Percentiles rank a stretch among this genome's conserved stretches.
These are phyloP conservation scores for Tricholaema leucomelas DNA, from an alignment of 2,113 vertebrate genomes.

Conservation along the genomic window DNA sequence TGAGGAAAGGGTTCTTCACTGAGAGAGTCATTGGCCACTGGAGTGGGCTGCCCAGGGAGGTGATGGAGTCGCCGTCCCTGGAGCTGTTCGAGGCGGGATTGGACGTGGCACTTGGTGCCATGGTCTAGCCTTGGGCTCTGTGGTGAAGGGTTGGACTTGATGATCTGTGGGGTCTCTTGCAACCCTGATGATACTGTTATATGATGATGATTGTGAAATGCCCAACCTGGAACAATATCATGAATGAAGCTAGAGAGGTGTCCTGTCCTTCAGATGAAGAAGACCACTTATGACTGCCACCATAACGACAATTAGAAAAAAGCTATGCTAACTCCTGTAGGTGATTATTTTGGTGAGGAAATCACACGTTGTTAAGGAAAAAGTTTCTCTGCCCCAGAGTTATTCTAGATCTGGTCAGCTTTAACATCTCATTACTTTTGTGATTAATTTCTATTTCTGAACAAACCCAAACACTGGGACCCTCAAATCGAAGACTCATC, in stretches of 20 bases:
- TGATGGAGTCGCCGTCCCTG: too few relatives aligned
- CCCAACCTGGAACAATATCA: neutral
- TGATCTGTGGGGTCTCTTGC: too few relatives aligned
- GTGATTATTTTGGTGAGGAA: neutral
- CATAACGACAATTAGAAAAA: neutral
- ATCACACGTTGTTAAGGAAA: neutral
- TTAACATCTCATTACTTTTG: neutral
- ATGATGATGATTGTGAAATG: too few relatives aligned
- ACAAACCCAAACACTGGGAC: neutral
- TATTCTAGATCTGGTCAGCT: neutral
- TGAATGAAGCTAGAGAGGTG: rapidly evolving
- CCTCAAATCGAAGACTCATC: neutral
- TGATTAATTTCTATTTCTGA: neutral
- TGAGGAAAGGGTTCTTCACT: too few relatives aligned
- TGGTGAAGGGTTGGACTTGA: too few relatives aligned
- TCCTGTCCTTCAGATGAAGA: neutral
- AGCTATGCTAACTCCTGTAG: neutral
- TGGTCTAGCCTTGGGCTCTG: too few relatives aligned
- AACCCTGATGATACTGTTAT: too few relatives aligned
- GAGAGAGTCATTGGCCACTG: too few relatives aligned
- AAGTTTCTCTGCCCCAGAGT: neutral
- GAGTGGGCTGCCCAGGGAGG: too few relatives aligned
- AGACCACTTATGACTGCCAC: rapidly evolving
- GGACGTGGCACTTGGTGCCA: too few relatives aligned
- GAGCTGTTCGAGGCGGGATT: too few relatives aligned